Evolutionary conservation across 2,113 vertebrate genomes (phyloP).

Genomic region (Scomber japonicus): DNA sequence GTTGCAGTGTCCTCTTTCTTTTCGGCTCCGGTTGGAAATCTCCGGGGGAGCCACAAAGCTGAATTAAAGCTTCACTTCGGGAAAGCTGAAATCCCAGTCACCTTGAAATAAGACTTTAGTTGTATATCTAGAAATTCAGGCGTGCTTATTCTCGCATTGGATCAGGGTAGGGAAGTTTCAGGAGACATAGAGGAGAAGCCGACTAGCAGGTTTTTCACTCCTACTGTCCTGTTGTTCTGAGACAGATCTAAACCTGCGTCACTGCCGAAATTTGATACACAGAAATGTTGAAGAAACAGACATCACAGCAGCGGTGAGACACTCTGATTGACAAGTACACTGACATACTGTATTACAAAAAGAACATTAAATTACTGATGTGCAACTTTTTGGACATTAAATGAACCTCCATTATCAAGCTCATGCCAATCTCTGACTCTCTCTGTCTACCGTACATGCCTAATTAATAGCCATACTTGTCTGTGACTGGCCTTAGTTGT

Average conservation of each 20-base stretch:
- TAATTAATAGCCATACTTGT: neutral
- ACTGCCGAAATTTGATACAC: neutral
- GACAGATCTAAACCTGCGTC: slow-evolving; percentile 1
- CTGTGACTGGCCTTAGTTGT: slow-evolving; percentile 23
- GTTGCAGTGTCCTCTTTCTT: slow-evolving; percentile 76
- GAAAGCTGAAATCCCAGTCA: slow-evolving; percentile 25
- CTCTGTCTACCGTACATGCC: neutral
- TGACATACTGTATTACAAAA: too few relatives aligned
- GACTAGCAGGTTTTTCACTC: too few relatives aligned
- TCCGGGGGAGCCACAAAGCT: slow-evolving; percentile 56
- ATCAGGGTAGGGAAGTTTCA: neutral
- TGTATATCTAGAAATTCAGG: neutral
- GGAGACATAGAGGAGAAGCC: neutral
- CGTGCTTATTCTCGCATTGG: neutral
- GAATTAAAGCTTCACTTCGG: slow-evolving; percentile 54
- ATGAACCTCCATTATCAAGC: neutral
- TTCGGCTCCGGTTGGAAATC: slow-evolving; percentile 57
- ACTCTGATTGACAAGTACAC: neutral
- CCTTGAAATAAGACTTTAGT: too few relatives aligned
- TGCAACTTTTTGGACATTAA: slow-evolving; percentile 1
- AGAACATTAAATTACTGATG: neutral
- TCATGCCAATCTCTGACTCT: neutral
- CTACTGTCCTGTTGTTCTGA: too few relatives aligned
- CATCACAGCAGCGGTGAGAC: neutral
- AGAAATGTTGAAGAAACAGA: slow-evolving; percentile 17